Evolutionary conservation across 2,888 invertebrate species (phyloP).

Genomic region (Polyploca ridens): DNA sequence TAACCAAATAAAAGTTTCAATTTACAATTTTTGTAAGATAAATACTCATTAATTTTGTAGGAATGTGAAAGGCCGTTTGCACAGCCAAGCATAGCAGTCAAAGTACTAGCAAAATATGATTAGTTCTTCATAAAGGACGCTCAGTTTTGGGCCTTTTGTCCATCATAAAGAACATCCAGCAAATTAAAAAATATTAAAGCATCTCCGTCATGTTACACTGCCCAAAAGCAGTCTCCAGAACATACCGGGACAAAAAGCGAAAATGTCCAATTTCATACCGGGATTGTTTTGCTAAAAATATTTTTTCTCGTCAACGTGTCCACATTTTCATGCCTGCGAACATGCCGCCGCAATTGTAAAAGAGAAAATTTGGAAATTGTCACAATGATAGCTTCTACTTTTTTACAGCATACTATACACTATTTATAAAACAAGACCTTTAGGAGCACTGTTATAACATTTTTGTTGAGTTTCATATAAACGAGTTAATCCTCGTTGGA

Average conservation of each 20-base stretch:
- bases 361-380: conserved; percentile 25
- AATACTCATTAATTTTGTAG: too few species aligned
- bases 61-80: too few species aligned
- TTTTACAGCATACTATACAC: background rate
- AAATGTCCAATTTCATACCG: conserved; percentile 44
- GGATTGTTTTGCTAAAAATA: conserved; percentile 48
- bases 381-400: conserved; percentile 15
- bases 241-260: conserved; percentile 44
- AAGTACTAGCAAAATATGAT: background rate
- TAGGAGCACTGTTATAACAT: background rate
- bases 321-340: conserved; percentile 47
- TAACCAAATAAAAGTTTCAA: too few species aligned
- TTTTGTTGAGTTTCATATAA: background rate
- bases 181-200: background rate
- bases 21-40: too few species aligned
- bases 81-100: too few species aligned
- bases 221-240: conserved; percentile 31
- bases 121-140: background rate
- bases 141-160: background rate
- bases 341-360: conserved; percentile 38
- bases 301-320: conserved; percentile 36
- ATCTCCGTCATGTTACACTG: conserved; percentile 6
- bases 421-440: background rate
- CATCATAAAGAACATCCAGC: background rate
- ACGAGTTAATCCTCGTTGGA: background rate